A percentile compares a stretch with the other conserved stretches of the same genome.
phyloP scores from a whole-genome alignment of 2,888 invertebrate species.

The Lycaena phlaeas region DNA sequence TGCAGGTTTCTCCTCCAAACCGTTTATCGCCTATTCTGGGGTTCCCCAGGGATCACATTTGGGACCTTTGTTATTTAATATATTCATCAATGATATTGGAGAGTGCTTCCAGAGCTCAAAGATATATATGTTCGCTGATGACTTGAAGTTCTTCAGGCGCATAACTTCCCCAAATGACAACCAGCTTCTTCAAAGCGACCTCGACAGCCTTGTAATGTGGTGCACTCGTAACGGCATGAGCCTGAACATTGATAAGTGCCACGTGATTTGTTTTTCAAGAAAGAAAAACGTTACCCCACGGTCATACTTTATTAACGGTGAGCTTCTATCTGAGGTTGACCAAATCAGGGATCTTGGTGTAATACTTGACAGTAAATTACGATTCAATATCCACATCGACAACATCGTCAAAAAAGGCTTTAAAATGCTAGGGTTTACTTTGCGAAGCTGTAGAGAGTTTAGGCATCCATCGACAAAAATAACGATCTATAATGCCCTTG shows the following conservation, averaged over 20 bases:
- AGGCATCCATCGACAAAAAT: conserved; percentile 23
- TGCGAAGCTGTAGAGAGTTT: not conserved
- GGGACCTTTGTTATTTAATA: not conserved
- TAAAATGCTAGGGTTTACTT: not conserved
- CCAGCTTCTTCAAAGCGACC: not conserved
- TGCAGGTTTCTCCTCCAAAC: not conserved
- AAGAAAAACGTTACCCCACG: not conserved
- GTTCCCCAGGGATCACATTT: not conserved
- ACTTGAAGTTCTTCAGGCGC: not conserved
- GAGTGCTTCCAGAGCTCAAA: not conserved
- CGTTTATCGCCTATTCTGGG: not conserved
- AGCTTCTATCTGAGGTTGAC: not conserved
- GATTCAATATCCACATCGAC: not conserved
- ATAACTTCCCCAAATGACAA: not conserved
- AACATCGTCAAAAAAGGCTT: not conserved
- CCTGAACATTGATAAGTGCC: not conserved
- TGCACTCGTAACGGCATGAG: not conserved
- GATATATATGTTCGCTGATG: not conserved
- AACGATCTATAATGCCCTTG: not conserved
- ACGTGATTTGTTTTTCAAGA: not conserved
- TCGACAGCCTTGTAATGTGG: not conserved
- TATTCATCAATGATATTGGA: not conserved
- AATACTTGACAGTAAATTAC: not conserved
- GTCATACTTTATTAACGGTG: not conserved
- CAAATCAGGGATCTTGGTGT: not conserved